Evolutionary conservation across 2,113 vertebrate species (phyloP).

Genomic region (Sprattus sprattus): DNA sequence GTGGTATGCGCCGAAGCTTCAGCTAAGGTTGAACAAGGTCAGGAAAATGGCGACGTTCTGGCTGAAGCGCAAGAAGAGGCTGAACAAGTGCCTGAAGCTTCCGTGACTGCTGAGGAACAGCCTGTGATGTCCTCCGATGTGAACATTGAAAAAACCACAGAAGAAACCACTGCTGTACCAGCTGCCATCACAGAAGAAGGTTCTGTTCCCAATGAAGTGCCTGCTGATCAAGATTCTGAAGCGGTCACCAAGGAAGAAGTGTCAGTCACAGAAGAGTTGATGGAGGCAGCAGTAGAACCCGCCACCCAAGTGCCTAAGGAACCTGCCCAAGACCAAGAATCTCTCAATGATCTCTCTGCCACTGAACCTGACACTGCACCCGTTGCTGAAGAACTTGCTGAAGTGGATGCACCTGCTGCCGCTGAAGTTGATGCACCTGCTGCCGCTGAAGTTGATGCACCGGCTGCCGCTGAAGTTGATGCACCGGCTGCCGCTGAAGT

Average conservation of each 20-base stretch:
- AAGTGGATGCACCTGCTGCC: background rate
- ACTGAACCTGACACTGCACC: background rate
- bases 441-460: too few species aligned
- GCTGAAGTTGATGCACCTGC: background rate
- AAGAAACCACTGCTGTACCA: slow-evolving; percentile 25
- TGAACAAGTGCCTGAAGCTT: slow-evolving; percentile 31
- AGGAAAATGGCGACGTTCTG: slow-evolving; percentile 38
- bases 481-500: too few species aligned
- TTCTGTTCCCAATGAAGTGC: background rate
- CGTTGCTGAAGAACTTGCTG: background rate
- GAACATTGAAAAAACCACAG: background rate
- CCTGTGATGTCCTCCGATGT: background rate
- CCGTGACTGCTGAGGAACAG: background rate
- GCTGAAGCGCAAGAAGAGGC: slow-evolving; percentile 25
- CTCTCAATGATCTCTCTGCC: background rate
- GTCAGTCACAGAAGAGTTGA: slow-evolving; percentile 11
- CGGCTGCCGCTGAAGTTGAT: too few species aligned
- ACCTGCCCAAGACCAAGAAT: slow-evolving; percentile 7
- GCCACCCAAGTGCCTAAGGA: slow-evolving; percentile 24
- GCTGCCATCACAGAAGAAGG: background rate
- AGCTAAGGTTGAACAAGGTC: slow-evolving; percentile 37
- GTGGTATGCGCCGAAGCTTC: slow-evolving; percentile 28
- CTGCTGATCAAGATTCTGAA: slow-evolving; percentile 25
- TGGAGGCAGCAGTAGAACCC: slow-evolving; percentile 18
- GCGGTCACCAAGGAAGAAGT: background rate